Evolutionary conservation across 2,888 invertebrate genomes (phyloP).

Genomic region (Xylota segnis): DNA sequence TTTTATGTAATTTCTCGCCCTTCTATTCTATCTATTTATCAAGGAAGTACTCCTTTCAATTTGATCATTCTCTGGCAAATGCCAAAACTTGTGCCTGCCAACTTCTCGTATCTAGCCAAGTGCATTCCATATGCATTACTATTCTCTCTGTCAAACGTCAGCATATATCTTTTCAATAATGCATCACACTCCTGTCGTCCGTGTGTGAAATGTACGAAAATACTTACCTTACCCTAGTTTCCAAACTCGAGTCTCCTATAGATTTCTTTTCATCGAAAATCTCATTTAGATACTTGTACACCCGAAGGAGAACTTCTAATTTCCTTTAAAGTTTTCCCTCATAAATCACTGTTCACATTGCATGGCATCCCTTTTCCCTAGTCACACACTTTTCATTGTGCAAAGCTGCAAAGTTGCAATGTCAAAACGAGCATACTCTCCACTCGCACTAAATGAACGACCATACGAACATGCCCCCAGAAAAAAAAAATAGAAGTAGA

Average conservation of each 20-base stretch:
- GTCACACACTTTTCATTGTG: constrained; percentile 30
- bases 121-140: neutral
- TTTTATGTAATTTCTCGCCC: too few species aligned
- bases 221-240: constrained; percentile 2
- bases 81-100: neutral
- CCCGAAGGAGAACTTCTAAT: constrained; percentile 38
- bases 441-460: constrained; percentile 4
- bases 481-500: too few species aligned
- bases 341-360: constrained; percentile 44
- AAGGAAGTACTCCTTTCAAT: too few species aligned
- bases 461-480: neutral
- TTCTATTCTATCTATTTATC: too few species aligned
- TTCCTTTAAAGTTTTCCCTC: constrained; percentile 35
- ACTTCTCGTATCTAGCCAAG: neutral
- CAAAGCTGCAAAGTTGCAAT: constrained; percentile 51
- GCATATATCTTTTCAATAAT: constrained; percentile 1
- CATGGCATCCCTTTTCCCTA: constrained; percentile 13
- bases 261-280: constrained; percentile 30
- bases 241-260: constrained; percentile 29
- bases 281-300: constrained; percentile 22
- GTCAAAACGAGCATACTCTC: constrained; percentile 42
- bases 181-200: constrained; percentile 1
- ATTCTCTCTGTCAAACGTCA: constrained; percentile 15
- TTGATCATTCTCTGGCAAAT: neutral
- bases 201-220: neutral